Percentiles rank a stretch among this genome's conserved stretches.
phyloP scores from a whole-genome alignment of 2,113 vertebrate genomes.

The Rhinoderma darwinii region DNA sequence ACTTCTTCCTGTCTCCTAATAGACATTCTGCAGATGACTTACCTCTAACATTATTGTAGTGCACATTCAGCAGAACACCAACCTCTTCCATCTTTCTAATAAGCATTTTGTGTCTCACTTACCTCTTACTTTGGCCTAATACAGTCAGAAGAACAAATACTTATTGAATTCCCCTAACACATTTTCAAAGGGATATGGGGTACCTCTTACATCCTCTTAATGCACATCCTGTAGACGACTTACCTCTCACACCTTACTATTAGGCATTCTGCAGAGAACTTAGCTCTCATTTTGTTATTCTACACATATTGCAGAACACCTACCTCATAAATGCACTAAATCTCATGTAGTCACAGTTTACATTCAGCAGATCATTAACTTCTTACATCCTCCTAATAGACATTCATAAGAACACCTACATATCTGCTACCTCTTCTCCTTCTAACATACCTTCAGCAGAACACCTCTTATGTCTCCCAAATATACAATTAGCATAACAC shows the following conservation, averaged over 20 bases:
- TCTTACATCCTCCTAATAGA: background rate
- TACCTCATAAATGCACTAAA: background rate
- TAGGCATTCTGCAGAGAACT: background rate
- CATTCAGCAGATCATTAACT: background rate
- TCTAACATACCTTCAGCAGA: background rate
- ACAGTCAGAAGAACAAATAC: background rate
- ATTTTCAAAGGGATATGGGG: too few relatives aligned
- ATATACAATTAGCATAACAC: background rate
- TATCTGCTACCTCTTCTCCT: background rate
- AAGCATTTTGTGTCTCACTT: background rate
- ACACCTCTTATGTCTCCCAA: background rate
- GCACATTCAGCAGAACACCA: background rate
- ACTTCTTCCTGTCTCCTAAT: background rate
- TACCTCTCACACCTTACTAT: background rate
- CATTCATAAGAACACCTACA: background rate
- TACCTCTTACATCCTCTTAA: background rate
- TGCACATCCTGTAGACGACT: background rate
- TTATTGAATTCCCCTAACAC: background rate
- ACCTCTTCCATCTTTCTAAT: background rate
- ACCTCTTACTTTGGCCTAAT: background rate
- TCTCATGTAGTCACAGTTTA: too few relatives aligned
- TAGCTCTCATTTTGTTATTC: background rate
- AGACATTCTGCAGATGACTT: background rate
- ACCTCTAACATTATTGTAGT: background rate
- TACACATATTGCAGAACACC: background rate